Evolutionary conservation across 2,888 invertebrate species (phyloP).

Genomic region (Drosophila borealis): DNA sequence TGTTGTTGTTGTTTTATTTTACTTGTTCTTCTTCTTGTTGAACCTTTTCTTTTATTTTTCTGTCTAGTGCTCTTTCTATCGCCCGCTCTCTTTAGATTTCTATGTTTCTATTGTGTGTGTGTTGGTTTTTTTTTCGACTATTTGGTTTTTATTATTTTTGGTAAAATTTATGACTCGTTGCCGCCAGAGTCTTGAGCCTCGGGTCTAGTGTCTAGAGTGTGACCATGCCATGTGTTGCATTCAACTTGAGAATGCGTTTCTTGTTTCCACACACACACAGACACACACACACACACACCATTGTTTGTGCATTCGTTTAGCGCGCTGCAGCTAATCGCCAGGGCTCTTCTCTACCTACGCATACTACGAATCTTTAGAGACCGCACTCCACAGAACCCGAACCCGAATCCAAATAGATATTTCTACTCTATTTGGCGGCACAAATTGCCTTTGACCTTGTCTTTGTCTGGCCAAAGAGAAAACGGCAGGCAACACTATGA

Average conservation of each 20-base stretch:
- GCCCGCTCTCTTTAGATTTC: constrained; percentile 4
- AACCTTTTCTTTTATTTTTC: constrained; percentile 52
- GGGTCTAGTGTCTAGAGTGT: constrained; percentile 48
- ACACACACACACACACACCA: constrained; percentile 12
- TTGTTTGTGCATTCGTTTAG: constrained; percentile 71
- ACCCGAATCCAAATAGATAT: constrained; percentile 25
- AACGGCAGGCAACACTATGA: constrained; percentile 28
- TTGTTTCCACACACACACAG: constrained; percentile 45
- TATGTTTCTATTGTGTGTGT: constrained; percentile 38
- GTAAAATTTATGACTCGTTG: constrained; percentile 72
- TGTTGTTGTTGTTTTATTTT: neutral
- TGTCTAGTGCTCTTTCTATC: constrained; percentile 25
- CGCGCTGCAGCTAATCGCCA: constrained; percentile 60
- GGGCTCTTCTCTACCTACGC: constrained; percentile 51
- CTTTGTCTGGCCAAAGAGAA: constrained; percentile 24
- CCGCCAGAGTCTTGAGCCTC: constrained; percentile 42
- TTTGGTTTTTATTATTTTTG: constrained; percentile 77
- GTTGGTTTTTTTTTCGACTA: constrained; percentile 56
- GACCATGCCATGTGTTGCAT: constrained; percentile 68
- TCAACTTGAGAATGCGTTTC: constrained; percentile 70
- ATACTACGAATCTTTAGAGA: constrained; percentile 28
- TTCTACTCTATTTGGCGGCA: constrained; percentile 71
- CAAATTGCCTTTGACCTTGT: constrained; percentile 78
- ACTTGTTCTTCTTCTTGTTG: constrained; percentile 11
- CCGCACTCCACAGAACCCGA: constrained; percentile 6